These are phyloP conservation scores for Plutomurus gul DNA, from an alignment of 1,140 invertebrate genomes.

Conservation along the genomic window DNA sequence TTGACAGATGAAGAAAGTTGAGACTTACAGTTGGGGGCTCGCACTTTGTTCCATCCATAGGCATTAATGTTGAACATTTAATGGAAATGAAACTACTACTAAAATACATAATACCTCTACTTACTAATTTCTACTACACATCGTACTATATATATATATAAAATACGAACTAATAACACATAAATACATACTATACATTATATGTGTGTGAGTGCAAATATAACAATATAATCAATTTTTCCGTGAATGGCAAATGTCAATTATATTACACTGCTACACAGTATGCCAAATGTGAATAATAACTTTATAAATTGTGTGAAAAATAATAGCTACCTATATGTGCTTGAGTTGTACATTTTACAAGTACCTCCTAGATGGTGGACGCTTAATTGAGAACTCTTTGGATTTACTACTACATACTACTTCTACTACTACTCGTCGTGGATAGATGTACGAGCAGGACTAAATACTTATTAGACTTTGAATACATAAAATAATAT, in stretches of 20 bases:
- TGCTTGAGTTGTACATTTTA: neutral
- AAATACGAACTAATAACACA: neutral
- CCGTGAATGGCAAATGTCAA: neutral
- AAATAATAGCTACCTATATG: neutral
- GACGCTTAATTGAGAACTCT: neutral
- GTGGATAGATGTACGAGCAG: neutral
- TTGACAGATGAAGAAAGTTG: slow-evolving; percentile 46
- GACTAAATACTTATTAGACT: slow-evolving; percentile 1
- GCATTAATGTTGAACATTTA: neutral
- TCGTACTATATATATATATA: slow-evolving; percentile 3
- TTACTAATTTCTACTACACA: neutral
- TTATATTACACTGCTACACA: neutral
- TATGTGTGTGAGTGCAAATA: neutral
- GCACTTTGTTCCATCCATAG: neutral
- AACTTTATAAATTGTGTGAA: neutral
- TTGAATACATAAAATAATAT: neutral
- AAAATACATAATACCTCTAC: neutral
- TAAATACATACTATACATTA: neutral
- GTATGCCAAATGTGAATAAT: neutral
- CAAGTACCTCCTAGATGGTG: neutral
- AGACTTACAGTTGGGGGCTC: neutral
- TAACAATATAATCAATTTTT: neutral
- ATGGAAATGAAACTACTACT: neutral
- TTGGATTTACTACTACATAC: neutral
- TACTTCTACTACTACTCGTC: no score